These are phyloP conservation scores for Pavo muticus DNA, from an alignment of 2,113 vertebrate genomes.

Conservation along the genomic window DNA sequence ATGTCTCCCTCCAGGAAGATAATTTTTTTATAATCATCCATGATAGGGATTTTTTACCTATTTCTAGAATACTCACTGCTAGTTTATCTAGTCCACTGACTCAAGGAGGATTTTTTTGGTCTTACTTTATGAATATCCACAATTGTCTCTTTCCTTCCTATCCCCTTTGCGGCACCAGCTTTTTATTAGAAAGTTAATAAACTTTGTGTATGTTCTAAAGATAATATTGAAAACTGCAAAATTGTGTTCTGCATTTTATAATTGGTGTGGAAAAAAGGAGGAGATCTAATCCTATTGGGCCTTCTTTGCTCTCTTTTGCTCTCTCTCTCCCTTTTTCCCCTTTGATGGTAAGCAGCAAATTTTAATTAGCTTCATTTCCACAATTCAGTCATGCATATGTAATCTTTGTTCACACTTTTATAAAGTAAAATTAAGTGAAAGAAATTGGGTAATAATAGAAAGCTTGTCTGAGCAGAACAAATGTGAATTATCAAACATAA, in stretches of 20 bases:
- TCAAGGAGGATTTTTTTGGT: neutral
- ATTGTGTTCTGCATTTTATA: slow-evolving; percentile 66
- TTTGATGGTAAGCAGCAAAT: slow-evolving; percentile 66
- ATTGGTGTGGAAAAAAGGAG: slow-evolving; percentile 66
- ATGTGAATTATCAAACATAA: slow-evolving; percentile 71
- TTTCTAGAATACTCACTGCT: neutral
- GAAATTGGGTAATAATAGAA: slow-evolving; percentile 78
- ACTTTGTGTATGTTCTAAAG: slow-evolving; percentile 62
- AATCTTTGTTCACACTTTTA: slow-evolving; percentile 79
- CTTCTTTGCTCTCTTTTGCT: slow-evolving; percentile 48
- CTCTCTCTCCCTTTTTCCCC: slow-evolving; percentile 53
- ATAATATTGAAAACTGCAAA: slow-evolving; percentile 63
- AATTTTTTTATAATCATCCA: neutral
- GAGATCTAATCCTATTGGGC: slow-evolving; percentile 65
- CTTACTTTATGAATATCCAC: neutral
- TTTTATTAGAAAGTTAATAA: slow-evolving; percentile 71
- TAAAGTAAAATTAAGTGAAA: slow-evolving; percentile 78
- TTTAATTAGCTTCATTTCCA: slow-evolving; percentile 77
- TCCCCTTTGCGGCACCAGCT: slow-evolving; percentile 22
- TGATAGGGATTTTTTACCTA: neutral
- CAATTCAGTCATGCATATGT: slow-evolving; percentile 75
- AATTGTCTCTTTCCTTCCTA: slow-evolving; percentile 11
- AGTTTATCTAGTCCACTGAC: slow-evolving; percentile 1
- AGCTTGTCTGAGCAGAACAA: slow-evolving; percentile 80
- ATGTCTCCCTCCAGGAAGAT: neutral